Percentiles rank a stretch among this genome's conserved stretches.
These are phyloP conservation scores for Sceloporus undulatus DNA, from an alignment of 2,113 vertebrate species.

Conservation along the genomic window DNA sequence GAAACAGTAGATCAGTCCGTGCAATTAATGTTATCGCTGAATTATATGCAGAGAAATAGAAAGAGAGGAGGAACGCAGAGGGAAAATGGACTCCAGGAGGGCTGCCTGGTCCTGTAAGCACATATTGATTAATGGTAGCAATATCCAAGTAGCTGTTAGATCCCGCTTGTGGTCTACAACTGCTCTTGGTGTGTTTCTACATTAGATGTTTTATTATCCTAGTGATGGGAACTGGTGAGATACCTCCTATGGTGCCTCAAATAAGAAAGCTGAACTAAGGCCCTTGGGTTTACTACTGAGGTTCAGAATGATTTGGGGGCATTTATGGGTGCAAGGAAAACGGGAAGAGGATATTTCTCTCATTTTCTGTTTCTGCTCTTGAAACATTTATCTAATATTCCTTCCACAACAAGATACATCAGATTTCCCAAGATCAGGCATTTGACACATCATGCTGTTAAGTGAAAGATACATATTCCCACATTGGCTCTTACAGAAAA, in stretches of 20 bases:
- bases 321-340: not conserved
- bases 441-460: too few relatives aligned
- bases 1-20: constrained; percentile 30
- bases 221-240: constrained; percentile 34
- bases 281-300: constrained; percentile 1
- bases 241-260: constrained; percentile 18
- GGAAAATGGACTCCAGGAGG: not conserved
- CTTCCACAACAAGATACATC: not conserved
- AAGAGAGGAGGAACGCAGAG: constrained; percentile 31
- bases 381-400: too few relatives aligned
- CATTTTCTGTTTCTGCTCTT: not conserved
- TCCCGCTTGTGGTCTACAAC: constrained; percentile 27
- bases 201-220: constrained; percentile 31
- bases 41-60: constrained; percentile 1
- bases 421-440: not conserved
- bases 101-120: constrained; percentile 15
- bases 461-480: too few relatives aligned
- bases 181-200: constrained; percentile 11
- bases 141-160: constrained; percentile 26
- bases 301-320: not conserved
- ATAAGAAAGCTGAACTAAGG: constrained; percentile 19
- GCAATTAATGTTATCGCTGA: constrained; percentile 28
- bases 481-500: too few relatives aligned
- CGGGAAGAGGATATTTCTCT: not conserved
- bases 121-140: constrained; percentile 33